Base-by-base conservation (phyloP, 1,140 invertebrate species). In the Drosophila setifemur region DNA sequence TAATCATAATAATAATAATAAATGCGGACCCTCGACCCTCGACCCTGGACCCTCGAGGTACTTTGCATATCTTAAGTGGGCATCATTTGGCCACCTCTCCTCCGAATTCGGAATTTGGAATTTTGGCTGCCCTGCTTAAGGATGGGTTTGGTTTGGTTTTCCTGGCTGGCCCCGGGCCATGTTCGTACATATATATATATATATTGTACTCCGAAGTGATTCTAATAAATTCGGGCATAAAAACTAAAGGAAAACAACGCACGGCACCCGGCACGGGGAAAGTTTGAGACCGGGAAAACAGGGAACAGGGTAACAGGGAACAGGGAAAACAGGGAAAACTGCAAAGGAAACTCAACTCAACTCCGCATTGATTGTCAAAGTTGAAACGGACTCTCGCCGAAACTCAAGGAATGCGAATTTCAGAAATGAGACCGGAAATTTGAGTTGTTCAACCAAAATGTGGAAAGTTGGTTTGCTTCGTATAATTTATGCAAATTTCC, bases 1-100 rank as follows among this genome's bases (percentile, higher is more conserved):
- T 25, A 55, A 48, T 19, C 11, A 28, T 50, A 55, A 33, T 35
- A 55, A 48, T 26, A 18, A 35, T 48, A 70, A 57, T 29, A 44
- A 29, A 9, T n/a, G 11, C 31, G 44, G 25, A 26, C 53, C n/a
- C 26, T 45, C 35, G 8, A 25, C 28, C 19, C 8, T 26, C 37
- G 28, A 63, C 19, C n/a, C n/a, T n/a, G n/a, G n/a, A n/a, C 28
- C 44, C 12, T 39, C 19, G 8, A n/a, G 16, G 26, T 45, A 45
- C 29, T 63, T 76, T 69, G 57, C 66, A 76, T 76, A 76, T 76
- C 73, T 76, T 77, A 71, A 76, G 55, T 53, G 73, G 58, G 55
- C 52, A 71, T 58, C 52, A 53, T 66, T 71, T 44, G 39, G 28
- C 28, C 12, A 33, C 42, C 26, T n/a, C 33, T 43, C 12, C 29